Percentiles rank a stretch among this genome's conserved stretches.
Evolutionary conservation across 2,797 vertebrate species (phyloP).

Genomic region (Platalea minor): DNA sequence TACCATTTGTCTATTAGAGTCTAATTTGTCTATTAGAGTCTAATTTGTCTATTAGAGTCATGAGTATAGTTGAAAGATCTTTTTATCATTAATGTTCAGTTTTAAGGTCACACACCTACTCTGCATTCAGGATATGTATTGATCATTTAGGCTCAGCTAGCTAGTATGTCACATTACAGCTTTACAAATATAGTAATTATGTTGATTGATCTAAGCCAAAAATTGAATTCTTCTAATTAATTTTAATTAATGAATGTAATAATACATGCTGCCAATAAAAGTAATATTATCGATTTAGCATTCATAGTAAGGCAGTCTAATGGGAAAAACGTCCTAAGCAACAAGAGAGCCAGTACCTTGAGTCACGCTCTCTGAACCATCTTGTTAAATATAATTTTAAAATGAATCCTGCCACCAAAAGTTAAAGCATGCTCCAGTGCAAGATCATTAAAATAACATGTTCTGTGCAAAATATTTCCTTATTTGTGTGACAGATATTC

Average conservation of each 20-base stretch:
- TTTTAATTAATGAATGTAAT: background rate
- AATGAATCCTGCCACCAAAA: background rate
- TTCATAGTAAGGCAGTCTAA: background rate
- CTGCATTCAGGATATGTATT: background rate
- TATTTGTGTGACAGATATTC: background rate
- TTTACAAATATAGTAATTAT: background rate
- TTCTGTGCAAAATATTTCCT: background rate
- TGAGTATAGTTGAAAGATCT: fast-evolving
- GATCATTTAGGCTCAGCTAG: background rate
- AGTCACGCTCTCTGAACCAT: background rate
- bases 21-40: too few species aligned
- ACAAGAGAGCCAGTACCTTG: background rate
- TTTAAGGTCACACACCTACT: background rate
- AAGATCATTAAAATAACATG: background rate
- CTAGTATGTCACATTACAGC: background rate
- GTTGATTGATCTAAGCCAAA: background rate
- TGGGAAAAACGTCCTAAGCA: background rate
- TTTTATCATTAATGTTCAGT: background rate
- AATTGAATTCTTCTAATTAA: background rate
- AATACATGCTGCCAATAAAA: background rate
- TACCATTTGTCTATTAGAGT: background rate
- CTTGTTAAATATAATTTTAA: background rate
- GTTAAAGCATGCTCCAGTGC: background rate
- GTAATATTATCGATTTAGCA: background rate
- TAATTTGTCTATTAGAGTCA: background rate